Base-by-base conservation (phyloP, 2,797 vertebrate species). In the Hybognathus amarus region DNA sequence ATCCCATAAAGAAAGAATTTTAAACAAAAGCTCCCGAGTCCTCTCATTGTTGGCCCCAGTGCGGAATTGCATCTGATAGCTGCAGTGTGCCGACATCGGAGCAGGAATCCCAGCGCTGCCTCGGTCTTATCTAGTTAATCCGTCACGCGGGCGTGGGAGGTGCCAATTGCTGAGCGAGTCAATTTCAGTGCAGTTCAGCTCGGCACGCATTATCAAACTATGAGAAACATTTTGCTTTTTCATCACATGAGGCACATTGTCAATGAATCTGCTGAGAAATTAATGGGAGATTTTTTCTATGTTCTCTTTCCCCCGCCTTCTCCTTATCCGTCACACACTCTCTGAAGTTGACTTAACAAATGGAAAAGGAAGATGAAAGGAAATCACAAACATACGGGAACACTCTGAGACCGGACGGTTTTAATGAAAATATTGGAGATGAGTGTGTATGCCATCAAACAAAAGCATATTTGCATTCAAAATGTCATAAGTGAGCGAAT, bases 41-140 rank as follows among this genome's bases (percentile, higher is more conserved):
- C 69, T 70, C 63, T 80, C 74, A 85, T 59, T 76, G 80, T 74
- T 61, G 30, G 59, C 52, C 33, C 30, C 74, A 33, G 20, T 68
- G 45, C 33, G 36, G 70, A 73, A 64, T 13, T n/a, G 77, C 68
- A 56, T 79, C 59, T 59, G 80, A 87, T 88, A 81, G 38, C 76
- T 66, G 52, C 61, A 50, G 66, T 68, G 66, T 77, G 66, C 56
- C 24, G 64, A 66, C 61, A 54, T 61, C 27, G 22, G 66, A 83
- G 79, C 83, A 76, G 61, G 59, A 38, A 40, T 85, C 70, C 69
- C 54, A 38, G 40, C 56, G n/a, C 68, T 63, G 79, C 59, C 59
- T 86, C 56, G 36, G 27, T 75, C 80, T 86, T 87, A 88, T 87
- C 40, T 24, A 83, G 82, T 84, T 84, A 87, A 90, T 89, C 82